Conservation (phyloP, 2,113 vertebrate species). For the Tenrec ecaudatus region DNA sequence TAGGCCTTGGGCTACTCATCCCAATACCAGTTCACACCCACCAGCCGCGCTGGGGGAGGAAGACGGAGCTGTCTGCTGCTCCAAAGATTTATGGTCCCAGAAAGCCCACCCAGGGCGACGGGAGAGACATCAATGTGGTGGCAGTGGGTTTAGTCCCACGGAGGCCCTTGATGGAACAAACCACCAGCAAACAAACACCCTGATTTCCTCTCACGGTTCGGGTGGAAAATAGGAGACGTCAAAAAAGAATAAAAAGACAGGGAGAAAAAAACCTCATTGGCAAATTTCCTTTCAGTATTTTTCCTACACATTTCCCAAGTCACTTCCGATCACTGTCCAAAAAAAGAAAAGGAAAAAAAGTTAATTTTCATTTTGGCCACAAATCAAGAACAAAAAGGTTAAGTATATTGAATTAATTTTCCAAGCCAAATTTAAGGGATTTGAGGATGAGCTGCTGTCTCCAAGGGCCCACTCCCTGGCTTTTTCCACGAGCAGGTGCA, state of each 20-base stretch:
- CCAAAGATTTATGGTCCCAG: too few relatives aligned
- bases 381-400: conserved; percentile 77
- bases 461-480: background rate
- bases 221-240: conserved; percentile 18
- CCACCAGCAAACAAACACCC: background rate
- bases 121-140: too few relatives aligned
- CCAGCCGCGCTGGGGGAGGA: too few relatives aligned
- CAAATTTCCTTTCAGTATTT: conserved; percentile 67
- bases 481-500: conserved; percentile 67
- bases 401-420: conserved; percentile 73
- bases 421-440: conserved; percentile 55
- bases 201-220: background rate
- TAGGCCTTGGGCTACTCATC: background rate
- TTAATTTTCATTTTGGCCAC: conserved; percentile 76
- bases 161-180: background rate
- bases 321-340: conserved; percentile 61
- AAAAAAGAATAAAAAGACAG: background rate
- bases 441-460: conserved; percentile 8
- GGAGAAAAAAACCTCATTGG: background rate
- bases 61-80: too few relatives aligned
- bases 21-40: too few relatives aligned
- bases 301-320: conserved; percentile 74
- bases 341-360: conserved; percentile 66
- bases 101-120: too few relatives aligned
- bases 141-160: too few relatives aligned